Base-by-base conservation (phyloP, 2,888 invertebrate species). In the Caenorhabditis zanzibari region DNA sequence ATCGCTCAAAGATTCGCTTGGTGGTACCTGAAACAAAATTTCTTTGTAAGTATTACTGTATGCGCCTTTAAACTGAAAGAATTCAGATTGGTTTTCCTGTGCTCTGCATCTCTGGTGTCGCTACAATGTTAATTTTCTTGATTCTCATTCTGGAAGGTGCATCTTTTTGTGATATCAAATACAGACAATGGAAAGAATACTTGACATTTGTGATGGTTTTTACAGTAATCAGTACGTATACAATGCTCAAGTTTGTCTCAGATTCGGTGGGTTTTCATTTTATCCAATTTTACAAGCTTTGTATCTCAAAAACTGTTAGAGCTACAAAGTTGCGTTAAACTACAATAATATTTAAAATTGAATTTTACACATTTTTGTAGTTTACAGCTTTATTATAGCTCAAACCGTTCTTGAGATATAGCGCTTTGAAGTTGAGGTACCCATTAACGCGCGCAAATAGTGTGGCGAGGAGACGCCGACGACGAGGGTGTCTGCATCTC, bases 141-240 rank as follows among this genome's bases (percentile, higher is more conserved):
- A 19, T 28, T 7, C 28, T 47, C 16, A 28, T 64, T 22, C 9
- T 64, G 7, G 41, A 41, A 5, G 64, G 64, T 3, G 44, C 28
- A 1, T 28, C 26, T 5, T 16, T 26, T 0, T 47, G 44, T 28
- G 64, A 47, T 14, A 16, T 64, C 14, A 26, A n/a, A 16, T 64
- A 64, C 22, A 14, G 16, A 9, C 64, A 47, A 28, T 64, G 64
- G 64, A 64, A 64, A 9, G 64, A 64, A 12, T 64, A 64, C 24
- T n/a, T 47, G 28, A 44, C 9, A 2, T 64, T 64, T 28, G 19
- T 19, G 10, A 7, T 44, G 1, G 47, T 64, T 28, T 44, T 64
- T 7, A 47, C 47, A n/a, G 64, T 64, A 2, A 44, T 64, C 9
- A 47, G 41, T 26, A 44, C 64, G 9, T 64, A 64, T 28, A 44